Base-by-base conservation (phyloP, 2,888 invertebrate genomes). In the Orthonychiurus folsomi region DNA sequence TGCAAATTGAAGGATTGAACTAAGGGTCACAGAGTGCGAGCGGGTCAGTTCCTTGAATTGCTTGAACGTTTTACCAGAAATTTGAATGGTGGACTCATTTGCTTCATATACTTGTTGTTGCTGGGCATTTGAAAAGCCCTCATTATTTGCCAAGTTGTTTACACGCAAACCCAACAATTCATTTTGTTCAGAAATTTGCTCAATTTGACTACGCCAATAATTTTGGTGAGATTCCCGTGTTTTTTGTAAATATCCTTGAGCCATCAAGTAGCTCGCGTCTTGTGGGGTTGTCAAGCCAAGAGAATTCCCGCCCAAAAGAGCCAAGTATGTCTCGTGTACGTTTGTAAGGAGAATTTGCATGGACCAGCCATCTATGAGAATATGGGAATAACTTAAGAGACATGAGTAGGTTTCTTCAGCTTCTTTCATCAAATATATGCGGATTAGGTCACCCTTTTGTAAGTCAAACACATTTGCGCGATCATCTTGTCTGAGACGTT, bases 331-430 rank as follows among this genome's bases (percentile, higher is more conserved):
- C 20, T 27, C 28, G 54, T 62, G 62, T 18, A 62, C 59, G 21
- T 25, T 50, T 2, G 2, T n/a, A 18, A 59, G 50, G 18, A 62
- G 37, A 54, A 52, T 21, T 9, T 26, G 52, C 3, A 52, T n/a
- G 25, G 59, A 59, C 62, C 58, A 62, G 23, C 62, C 62, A 47
- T 62, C 62, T 3, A 62, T 18, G 25, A 62, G 52, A 9, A 24
- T 37, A 26, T 62, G 62, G 24, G 59, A 59, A 50, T 48, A 59
- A 48, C 59, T 62, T 37, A 62, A 62, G 18, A 62, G 3, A 24
- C 59, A 37, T 2, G 25, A 25, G n/a, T 54, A 3, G 3, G 9
- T 3, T 54, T 53, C 23, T 5, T 59, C 20, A 2, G n/a, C n/a
- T 2, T 21, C 12, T n/a, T 59, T 21, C n/a, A 59, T 18, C 1